These are phyloP conservation scores for Drosophila mercatorum DNA, from an alignment of 2,888 invertebrate species.

Conservation along the genomic window DNA sequence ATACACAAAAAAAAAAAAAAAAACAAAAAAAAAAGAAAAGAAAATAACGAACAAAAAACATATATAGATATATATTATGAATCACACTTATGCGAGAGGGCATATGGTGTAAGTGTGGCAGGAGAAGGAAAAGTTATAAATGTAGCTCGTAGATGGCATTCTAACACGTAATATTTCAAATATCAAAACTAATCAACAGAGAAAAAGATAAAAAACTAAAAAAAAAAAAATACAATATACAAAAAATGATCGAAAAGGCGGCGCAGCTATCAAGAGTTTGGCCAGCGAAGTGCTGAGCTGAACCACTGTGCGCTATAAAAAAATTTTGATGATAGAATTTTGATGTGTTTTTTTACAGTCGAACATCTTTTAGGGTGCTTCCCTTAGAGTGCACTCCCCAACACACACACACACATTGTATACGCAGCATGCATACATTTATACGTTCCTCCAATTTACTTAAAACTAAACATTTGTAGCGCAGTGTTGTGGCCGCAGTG, in stretches of 20 bases:
- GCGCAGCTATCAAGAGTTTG: constrained; percentile 24
- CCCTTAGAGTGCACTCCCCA: constrained; percentile 31
- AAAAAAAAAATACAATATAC: not conserved
- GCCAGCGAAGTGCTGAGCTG: constrained; percentile 10
- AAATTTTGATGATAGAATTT: constrained; percentile 44
- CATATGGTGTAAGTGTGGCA: constrained; percentile 31
- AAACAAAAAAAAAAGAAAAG: constrained; percentile 41
- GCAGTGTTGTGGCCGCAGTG: constrained; percentile 19
- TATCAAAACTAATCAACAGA: constrained; percentile 59
- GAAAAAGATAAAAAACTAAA: constrained; percentile 11
- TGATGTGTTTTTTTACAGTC: constrained; percentile 57
- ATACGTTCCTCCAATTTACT: constrained; percentile 65
- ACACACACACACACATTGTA: constrained; percentile 18
- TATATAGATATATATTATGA: constrained; percentile 24
- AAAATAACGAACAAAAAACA: constrained; percentile 36
- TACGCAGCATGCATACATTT: too few species aligned
- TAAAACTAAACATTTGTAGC: constrained; percentile 41
- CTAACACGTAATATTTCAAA: constrained; percentile 55
- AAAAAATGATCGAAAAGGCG: not conserved
- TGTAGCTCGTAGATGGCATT: constrained; percentile 64
- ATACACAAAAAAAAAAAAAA: constrained; percentile 43
- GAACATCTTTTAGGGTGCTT: constrained; percentile 45
- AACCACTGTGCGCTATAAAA: constrained; percentile 57
- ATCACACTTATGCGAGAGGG: constrained; percentile 39
- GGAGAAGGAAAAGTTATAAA: constrained; percentile 42